Conservation (phyloP, 2,113 vertebrate genomes). For the Urocolius indicus region DNA sequence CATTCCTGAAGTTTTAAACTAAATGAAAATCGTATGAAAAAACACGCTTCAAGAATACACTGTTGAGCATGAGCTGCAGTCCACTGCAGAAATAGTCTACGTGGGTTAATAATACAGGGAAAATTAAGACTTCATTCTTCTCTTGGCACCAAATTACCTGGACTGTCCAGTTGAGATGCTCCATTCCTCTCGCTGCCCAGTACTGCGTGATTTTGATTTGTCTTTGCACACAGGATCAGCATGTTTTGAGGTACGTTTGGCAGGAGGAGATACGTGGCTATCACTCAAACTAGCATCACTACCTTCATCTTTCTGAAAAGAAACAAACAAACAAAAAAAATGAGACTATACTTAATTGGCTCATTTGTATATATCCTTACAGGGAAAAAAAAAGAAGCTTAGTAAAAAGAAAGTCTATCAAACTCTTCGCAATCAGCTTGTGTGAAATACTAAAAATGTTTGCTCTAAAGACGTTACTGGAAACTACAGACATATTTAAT, state of each 20-base stretch:
- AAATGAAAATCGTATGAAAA: neutral
- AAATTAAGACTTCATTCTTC: neutral
- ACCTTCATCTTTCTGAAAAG: constrained; percentile 87
- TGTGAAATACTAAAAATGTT: neutral
- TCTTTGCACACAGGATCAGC: constrained; percentile 94
- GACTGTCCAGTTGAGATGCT: constrained; percentile 89
- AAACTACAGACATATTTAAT: neutral
- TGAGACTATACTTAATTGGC: neutral
- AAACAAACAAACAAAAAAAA: neutral
- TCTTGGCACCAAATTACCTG: constrained; percentile 79
- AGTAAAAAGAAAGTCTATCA: neutral
- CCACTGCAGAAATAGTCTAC: neutral
- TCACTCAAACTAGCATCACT: constrained; percentile 94
- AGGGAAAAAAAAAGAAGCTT: neutral
- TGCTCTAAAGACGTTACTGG: neutral
- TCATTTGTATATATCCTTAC: neutral
- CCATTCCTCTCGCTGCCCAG: constrained; percentile 94
- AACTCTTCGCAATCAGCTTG: neutral
- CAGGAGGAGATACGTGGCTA: constrained; percentile 88
- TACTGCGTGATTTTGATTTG: constrained; percentile 90
- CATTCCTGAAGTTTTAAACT: neutral
- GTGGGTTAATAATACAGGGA: neutral
- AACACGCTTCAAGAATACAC: neutral
- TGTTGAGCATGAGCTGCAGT: neutral
- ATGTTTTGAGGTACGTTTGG: constrained; percentile 92